phyloP scores from a whole-genome alignment of 2,888 invertebrate genomes.

The Dusona sp. region DNA sequence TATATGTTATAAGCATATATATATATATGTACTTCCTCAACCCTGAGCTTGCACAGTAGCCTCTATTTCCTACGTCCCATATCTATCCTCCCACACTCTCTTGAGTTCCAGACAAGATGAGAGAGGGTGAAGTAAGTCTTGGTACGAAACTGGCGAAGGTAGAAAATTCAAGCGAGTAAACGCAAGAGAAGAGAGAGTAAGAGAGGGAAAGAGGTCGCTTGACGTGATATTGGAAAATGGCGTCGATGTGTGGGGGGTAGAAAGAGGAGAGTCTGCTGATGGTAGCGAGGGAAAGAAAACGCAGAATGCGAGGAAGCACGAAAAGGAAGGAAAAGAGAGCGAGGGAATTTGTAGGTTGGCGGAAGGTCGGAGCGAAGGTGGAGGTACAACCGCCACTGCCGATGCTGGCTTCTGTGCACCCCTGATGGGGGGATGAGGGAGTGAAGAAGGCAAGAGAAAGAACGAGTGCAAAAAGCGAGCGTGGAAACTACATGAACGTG shows the following conservation, averaged over 20 bases:
- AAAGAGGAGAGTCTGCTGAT: slow-evolving; percentile 31
- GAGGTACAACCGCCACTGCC: slow-evolving; percentile 55
- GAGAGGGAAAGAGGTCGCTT: slow-evolving; percentile 71
- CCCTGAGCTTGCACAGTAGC: slow-evolving; percentile 52
- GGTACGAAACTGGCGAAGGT: slow-evolving; percentile 60
- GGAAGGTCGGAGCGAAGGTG: slow-evolving; percentile 61
- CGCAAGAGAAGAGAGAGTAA: slow-evolving; percentile 62
- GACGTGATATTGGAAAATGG: slow-evolving; percentile 84
- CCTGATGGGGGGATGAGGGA: slow-evolving; percentile 39
- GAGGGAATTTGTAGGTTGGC: slow-evolving; percentile 61
- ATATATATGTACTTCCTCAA: slow-evolving; percentile 45
- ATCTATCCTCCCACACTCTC: slow-evolving; percentile 39
- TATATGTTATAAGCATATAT: not conserved
- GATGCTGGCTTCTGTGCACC: slow-evolving; percentile 54
- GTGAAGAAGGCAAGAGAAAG: slow-evolving; percentile 55
- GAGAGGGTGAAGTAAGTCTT: slow-evolving; percentile 65
- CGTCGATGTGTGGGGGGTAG: slow-evolving; percentile 77
- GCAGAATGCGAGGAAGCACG: slow-evolving; percentile 30
- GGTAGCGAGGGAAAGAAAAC: slow-evolving; percentile 58
- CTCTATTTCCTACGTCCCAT: slow-evolving; percentile 63
- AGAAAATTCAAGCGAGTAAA: slow-evolving; percentile 68
- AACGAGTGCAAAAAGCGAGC: slow-evolving; percentile 58
- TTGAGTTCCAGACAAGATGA: slow-evolving; percentile 63
- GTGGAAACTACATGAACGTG: slow-evolving; percentile 40
- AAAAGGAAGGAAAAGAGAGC: slow-evolving; percentile 23